A percentile compares a stretch with the other conserved stretches of the same genome.
phyloP scores from a whole-genome alignment of 2,797 vertebrate genomes.

The Acridotheres tristis region DNA sequence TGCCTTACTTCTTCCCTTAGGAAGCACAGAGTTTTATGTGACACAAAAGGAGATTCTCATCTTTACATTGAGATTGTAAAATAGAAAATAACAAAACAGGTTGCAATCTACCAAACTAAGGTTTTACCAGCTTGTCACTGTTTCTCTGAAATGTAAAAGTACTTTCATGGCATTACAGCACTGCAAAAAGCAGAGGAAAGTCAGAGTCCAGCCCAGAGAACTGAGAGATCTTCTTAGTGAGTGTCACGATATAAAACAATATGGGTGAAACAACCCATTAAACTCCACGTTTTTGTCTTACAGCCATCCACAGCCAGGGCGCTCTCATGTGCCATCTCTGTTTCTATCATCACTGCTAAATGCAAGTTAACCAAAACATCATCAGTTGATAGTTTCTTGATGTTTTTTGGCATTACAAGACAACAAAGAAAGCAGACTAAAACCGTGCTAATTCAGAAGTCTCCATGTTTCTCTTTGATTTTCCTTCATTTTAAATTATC shows the following conservation, averaged over 20 bases:
- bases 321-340: not conserved
- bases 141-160: not conserved
- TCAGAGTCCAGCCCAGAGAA: not conserved
- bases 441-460: not conserved
- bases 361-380: not conserved
- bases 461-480: not conserved
- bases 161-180: accelerated
- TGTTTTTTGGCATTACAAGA: not conserved
- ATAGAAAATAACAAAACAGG: not conserved
- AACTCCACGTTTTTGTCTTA: not conserved
- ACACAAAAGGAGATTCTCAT: not conserved
- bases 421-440: not conserved
- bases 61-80: not conserved
- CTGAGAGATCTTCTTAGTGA: accelerated
- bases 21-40: not conserved
- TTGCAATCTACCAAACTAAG: not conserved
- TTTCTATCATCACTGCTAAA: not conserved
- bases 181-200: not conserved
- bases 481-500: not conserved
- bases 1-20: not conserved
- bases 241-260: accelerated
- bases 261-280: not conserved
- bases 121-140: not conserved
- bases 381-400: not conserved
- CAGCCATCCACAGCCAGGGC: not conserved